Conservation (phyloP, 1,140 invertebrate species). For the Drosophila biarmipes region DNA sequence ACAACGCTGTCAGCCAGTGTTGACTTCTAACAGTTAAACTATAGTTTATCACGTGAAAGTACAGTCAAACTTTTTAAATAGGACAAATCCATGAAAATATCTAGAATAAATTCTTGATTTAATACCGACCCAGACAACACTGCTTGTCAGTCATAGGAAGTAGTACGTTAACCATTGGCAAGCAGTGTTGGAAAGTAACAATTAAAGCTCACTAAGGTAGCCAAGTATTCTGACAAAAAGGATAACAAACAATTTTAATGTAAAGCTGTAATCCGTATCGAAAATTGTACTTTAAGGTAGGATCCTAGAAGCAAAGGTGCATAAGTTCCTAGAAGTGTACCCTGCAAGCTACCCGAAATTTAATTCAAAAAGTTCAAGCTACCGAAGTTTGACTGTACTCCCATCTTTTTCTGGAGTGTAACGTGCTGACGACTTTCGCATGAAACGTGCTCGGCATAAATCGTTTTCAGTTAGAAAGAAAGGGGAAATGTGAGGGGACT, state of each 20-base stretch:
- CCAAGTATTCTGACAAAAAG: no score
- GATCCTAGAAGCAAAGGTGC: no score
- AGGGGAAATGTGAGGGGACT: neutral
- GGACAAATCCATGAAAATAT: neutral
- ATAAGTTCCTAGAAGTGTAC: neutral
- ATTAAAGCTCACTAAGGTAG: no score
- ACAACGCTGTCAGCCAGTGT: slow-evolving; percentile 58
- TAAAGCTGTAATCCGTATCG: no score
- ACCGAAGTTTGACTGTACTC: slow-evolving; percentile 23
- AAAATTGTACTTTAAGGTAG: no score
- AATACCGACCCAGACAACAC: no score
- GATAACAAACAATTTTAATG: no score
- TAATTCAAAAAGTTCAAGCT: slow-evolving; percentile 4
- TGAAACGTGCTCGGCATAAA: slow-evolving; percentile 70
- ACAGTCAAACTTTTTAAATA: neutral
- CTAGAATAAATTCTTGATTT: no score
- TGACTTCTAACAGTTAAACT: slow-evolving; percentile 3
- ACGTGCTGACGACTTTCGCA: slow-evolving; percentile 68
- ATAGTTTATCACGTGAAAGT: neutral
- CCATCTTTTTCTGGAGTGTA: slow-evolving; percentile 42
- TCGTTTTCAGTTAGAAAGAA: slow-evolving; percentile 23
- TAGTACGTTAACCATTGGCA: no score
- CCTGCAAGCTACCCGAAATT: neutral
- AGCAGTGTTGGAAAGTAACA: neutral
- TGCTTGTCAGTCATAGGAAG: no score